These are phyloP conservation scores for Anguilla japonica DNA, from an alignment of 2,113 vertebrate genomes.

Conservation along the genomic window DNA sequence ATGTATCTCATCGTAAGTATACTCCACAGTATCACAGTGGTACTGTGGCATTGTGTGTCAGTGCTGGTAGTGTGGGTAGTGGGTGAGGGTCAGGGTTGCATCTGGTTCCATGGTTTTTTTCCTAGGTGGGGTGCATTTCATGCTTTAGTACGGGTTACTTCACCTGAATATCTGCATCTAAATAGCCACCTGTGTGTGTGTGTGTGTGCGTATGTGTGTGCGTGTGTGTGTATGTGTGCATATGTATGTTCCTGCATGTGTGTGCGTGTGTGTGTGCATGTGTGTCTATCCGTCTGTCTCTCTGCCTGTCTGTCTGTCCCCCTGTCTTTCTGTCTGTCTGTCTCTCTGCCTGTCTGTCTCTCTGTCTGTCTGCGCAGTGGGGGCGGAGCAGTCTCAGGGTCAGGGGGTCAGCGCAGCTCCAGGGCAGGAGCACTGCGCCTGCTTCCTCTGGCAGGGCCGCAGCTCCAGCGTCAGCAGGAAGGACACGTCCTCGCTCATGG, in stretches of 20 bases:
- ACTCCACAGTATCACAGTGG: no score
- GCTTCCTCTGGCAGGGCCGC: slow-evolving; percentile 79
- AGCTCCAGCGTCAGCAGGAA: slow-evolving; percentile 72
- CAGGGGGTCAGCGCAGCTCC: slow-evolving; percentile 64
- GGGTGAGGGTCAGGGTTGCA: no score
- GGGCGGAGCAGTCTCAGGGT: slow-evolving; percentile 70
- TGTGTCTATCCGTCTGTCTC: not conserved
- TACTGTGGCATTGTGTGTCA: no score
- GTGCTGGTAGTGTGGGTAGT: no score
- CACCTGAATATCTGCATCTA: not conserved
- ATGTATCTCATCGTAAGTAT: no score
- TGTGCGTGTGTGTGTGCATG: not conserved
- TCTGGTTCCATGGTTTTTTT: no score
- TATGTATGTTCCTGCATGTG: not conserved
- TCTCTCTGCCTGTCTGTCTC: no score
- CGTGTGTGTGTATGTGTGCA: not conserved
- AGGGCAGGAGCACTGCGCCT: slow-evolving; percentile 69
- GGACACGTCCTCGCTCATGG: slow-evolving; percentile 76
- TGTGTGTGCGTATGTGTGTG: not conserved
- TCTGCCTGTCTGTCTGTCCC: no score
- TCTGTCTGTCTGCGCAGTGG: slow-evolving; percentile 52
- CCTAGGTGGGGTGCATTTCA: not conserved
- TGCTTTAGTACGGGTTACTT: not conserved
- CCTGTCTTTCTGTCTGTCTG: no score
- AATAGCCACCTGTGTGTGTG: not conserved